Evolutionary conservation across 2,888 invertebrate genomes (phyloP), one percentile per base, ranked within the genome.

Genomic region (Tachina fera): DNA sequence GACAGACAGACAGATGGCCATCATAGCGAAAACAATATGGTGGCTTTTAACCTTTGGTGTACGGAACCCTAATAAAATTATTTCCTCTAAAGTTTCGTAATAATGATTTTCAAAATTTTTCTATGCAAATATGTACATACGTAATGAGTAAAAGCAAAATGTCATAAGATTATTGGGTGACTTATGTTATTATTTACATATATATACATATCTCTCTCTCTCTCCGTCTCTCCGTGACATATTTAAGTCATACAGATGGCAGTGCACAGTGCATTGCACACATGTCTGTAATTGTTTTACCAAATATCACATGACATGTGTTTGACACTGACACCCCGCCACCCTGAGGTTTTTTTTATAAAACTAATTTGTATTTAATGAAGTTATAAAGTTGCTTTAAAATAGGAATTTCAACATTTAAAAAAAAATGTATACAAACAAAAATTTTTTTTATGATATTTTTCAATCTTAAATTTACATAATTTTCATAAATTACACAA

Each of bases 291-390:
- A 2, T 16, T 45, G 22, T 58, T 47, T 49, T 41, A 61, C 61
- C 1, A 41, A 63, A 31, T 75, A n/a, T 19, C 22, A 67, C 67
- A 65, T 75, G 41, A 31, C 31, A 31, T 31, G 6, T 31, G 31
- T 31, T 63, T 51, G 45, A 22, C 51, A 31, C 41, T 8, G 9
- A 47, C 31, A 58, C 45, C 19, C 41, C 31, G 6, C 22, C 41
- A 8, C 8, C 16, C 5, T 1, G 19, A 0, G 13, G 11, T 47
- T 56, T n/a, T 56, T n/a, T 10, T 14, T 10, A 13, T 13, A 41
- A 74, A 67, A 13, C 65, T 63, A 72, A 80, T 80, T 65, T 65
- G 47, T 22, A 63, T 65, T 41, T 71, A 72, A 79, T 80, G 39
- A 47, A 65, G 56, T 58, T 65, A 71, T 71, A 63, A 79, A 63